Percentiles rank a stretch among this genome's conserved stretches.
phyloP scores from a whole-genome alignment of 2,113 vertebrate genomes.

The Nyctibius bracteatus region DNA sequence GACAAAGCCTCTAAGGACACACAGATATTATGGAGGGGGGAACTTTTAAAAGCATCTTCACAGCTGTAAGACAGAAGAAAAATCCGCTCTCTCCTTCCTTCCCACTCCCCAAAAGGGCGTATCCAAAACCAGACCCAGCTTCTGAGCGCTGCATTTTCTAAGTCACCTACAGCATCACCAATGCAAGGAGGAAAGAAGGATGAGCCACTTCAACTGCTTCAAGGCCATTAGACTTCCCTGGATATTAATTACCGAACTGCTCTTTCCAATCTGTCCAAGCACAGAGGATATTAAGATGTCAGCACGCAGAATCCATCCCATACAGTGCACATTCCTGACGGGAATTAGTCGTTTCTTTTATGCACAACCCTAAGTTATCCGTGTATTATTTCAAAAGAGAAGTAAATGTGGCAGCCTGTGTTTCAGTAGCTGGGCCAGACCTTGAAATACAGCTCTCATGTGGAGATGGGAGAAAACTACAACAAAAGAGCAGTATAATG shows the following conservation, averaged over 20 bases:
- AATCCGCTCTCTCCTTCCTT: fast-evolving
- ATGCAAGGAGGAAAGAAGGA: background rate
- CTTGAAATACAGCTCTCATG: fast-evolving
- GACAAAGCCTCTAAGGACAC: background rate
- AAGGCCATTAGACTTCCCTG: background rate
- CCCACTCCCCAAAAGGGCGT: background rate
- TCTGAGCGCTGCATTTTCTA: background rate
- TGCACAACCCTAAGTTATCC: background rate
- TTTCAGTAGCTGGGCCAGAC: background rate
- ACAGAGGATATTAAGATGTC: background rate
- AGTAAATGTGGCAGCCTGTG: background rate
- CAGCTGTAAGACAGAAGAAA: background rate
- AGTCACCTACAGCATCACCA: background rate
- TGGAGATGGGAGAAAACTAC: fast-evolving
- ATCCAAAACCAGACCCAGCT: background rate
- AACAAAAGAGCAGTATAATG: background rate
- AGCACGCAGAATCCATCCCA: background rate
- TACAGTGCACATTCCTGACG: background rate
- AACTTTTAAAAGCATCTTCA: background rate
- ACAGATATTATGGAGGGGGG: background rate
- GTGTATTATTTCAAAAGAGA: background rate
- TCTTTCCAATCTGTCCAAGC: background rate
- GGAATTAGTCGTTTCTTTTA: background rate
- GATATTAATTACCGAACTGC: background rate
- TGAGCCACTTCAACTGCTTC: background rate